phyloP scores from a whole-genome alignment of 2,797 vertebrate species.

The Danio choprae region DNA sequence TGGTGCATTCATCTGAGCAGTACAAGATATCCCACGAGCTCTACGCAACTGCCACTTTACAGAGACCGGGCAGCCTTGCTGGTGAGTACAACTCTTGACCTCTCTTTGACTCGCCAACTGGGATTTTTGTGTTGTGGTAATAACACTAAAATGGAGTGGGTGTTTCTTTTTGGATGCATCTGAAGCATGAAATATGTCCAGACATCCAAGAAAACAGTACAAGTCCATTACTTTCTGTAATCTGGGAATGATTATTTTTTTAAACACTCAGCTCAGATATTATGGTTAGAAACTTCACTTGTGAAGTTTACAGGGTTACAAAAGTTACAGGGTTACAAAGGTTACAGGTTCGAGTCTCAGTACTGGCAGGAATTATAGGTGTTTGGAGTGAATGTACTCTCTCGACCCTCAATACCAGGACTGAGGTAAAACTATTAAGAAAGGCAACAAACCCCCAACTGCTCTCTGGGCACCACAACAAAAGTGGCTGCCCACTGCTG shows the following conservation, averaged over 20 bases:
- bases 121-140: not conserved
- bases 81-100: constrained; percentile 75
- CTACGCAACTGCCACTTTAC: constrained; percentile 93
- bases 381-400: too few species aligned
- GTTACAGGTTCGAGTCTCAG: too few species aligned
- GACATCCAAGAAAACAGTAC: not conserved
- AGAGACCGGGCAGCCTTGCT: constrained; percentile 95
- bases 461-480: too few species aligned
- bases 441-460: too few species aligned
- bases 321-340: too few species aligned
- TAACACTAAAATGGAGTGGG: constrained; percentile 10
- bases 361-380: too few species aligned
- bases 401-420: too few species aligned
- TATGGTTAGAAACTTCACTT: too few species aligned
- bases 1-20: constrained; percentile 93
- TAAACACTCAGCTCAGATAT: not conserved
- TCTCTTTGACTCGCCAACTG: not conserved
- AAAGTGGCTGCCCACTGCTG: too few species aligned
- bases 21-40: constrained; percentile 98
- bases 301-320: too few species aligned
- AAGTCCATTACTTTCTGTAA: constrained; percentile 3
- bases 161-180: not conserved
- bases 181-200: constrained; percentile 20
- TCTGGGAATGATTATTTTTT: not conserved
- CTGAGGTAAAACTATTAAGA: too few species aligned